These are phyloP conservation scores for Terrapene triunguis DNA, from an alignment of 2,113 vertebrate species.

Conservation along the genomic window DNA sequence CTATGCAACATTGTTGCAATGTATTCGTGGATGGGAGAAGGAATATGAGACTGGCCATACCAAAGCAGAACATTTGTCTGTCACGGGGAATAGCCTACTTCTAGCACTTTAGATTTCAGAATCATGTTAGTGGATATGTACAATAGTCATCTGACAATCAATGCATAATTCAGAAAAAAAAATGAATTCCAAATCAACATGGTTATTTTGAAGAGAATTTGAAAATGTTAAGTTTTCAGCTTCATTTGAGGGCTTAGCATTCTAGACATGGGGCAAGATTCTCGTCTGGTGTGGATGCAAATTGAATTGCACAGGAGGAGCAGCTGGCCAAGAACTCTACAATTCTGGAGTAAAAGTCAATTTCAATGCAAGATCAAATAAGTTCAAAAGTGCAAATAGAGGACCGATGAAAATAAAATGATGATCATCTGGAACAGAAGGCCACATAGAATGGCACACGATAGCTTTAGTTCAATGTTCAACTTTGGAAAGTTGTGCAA, in stretches of 20 bases:
- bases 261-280: background rate
- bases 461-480: conserved; percentile 31
- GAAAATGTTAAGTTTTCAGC: background rate
- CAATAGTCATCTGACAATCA: background rate
- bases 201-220: background rate
- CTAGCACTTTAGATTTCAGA: background rate
- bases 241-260: conserved; percentile 12
- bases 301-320: background rate
- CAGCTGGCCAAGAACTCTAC: conserved; percentile 1
- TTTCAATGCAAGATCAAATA: conserved; percentile 41
- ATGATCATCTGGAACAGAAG: conserved; percentile 46
- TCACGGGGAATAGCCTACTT: background rate
- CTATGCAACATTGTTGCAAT: background rate
- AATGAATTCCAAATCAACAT: background rate
- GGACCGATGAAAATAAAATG: conserved; percentile 26
- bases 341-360: background rate
- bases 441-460: background rate
- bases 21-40: background rate
- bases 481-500: conserved; percentile 45
- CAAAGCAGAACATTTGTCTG: background rate
- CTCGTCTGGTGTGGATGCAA: fast-evolving
- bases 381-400: conserved; percentile 37
- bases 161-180: background rate
- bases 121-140: background rate
- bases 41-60: background rate